Evolutionary conservation across 2,888 invertebrate genomes (phyloP), one percentile per base, ranked within the genome.

Genomic region (Hermaeophaga mercurialis): DNA sequence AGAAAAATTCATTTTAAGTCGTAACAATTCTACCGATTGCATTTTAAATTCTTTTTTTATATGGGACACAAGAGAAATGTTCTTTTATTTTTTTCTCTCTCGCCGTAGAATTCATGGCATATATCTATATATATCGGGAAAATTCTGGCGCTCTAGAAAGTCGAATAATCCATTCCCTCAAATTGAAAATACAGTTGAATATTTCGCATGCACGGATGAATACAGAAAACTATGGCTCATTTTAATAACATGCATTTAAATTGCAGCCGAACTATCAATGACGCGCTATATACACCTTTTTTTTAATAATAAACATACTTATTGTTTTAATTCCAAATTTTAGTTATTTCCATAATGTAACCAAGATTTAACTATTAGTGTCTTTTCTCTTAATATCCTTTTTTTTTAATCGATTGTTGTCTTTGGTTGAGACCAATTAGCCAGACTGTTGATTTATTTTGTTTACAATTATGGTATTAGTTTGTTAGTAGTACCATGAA

Each of bases 221-320:
- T 9, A 17, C 45, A 19, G 50, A 52, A 59, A 64, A 59, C 47
- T 55, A 53, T 56, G 55, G 58, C 65, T 58, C 63, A 65, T 66
- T 62, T 63, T 65, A 63, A 62, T 59, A 61, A 59, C 60, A 63
- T 61, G 65, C 64, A 65, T 65, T 64, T 59, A 63, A 63, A 64
- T 66, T 64, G 63, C 45, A 59, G 17, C 15, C 38, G 15, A 12
- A 15, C 46, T 46, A 22, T 45, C 50, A 22, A 34, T 49, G 46
- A 50, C 44, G 18, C 15, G 26, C 12, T 9, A n/a, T n/a, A n/a
- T n/a, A n/a, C n/a, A n/a, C n/a, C n/a, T n/a, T n/a, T n/a, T n/a
- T n/a, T n/a, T n/a, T n/a, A n/a, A n/a, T n/a, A n/a, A n/a, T n/a
- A n/a, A n/a, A n/a, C n/a, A n/a, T n/a, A n/a, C n/a, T n/a, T n/a